Evolutionary conservation across 2,113 vertebrate species (phyloP).

Genomic region (Callopanchax toddi): DNA sequence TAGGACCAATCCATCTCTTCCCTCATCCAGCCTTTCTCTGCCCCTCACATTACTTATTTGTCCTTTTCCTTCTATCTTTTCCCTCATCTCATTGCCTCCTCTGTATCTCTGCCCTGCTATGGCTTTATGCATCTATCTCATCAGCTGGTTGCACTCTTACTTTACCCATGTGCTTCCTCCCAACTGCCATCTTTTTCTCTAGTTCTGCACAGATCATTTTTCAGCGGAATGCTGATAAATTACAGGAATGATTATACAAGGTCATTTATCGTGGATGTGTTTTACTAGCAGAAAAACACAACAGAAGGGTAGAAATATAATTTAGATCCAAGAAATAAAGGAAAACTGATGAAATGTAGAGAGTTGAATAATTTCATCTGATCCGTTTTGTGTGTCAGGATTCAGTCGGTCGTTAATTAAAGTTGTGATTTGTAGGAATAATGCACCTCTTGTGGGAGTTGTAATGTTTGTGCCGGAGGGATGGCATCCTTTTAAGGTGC

Average conservation of each 20-base stretch:
- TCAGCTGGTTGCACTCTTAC: conserved; percentile 23
- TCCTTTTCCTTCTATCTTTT: conserved; percentile 36
- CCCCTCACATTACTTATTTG: conserved; percentile 49
- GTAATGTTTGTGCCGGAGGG: background rate
- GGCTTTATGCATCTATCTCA: conserved; percentile 47
- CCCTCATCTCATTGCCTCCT: conserved; percentile 45
- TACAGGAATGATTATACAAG: conserved; percentile 50
- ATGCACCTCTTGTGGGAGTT: background rate
- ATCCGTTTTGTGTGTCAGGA: background rate
- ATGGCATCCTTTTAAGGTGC: background rate
- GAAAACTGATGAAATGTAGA: conserved; percentile 21
- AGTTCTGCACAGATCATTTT: conserved; percentile 34
- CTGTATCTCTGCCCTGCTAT: conserved; percentile 29
- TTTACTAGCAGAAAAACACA: conserved; percentile 52
- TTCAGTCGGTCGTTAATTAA: background rate
- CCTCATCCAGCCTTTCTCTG: conserved; percentile 39
- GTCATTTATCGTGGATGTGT: conserved; percentile 56
- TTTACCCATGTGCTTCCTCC: conserved; percentile 14
- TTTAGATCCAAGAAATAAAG: conserved; percentile 46
- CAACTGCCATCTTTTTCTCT: conserved; percentile 6
- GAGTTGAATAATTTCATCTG: conserved; percentile 5
- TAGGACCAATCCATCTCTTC: conserved; percentile 56
- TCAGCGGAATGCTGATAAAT: conserved; percentile 51
- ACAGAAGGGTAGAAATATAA: conserved; percentile 35
- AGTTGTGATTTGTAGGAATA: background rate